These are phyloP conservation scores for Tetropium fuscum DNA, from an alignment of 2,888 invertebrate species.

Conservation along the genomic window DNA sequence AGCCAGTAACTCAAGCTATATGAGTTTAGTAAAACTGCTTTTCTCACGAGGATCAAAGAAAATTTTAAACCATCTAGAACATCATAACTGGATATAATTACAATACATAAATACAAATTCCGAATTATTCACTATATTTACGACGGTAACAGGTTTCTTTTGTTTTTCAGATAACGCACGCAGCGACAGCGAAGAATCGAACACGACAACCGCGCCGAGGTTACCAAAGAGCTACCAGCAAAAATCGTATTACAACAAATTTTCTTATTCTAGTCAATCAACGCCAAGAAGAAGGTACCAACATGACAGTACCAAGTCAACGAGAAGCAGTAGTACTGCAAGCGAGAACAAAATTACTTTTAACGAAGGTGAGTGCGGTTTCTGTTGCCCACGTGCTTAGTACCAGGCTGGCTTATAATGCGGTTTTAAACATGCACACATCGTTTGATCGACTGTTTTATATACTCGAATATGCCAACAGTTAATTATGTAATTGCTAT, in stretches of 20 bases:
- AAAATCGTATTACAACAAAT: slow-evolving; percentile 45
- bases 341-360: slow-evolving; percentile 69
- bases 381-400: not conserved
- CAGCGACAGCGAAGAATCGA: slow-evolving; percentile 64
- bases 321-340: slow-evolving; percentile 63
- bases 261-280: slow-evolving; percentile 63
- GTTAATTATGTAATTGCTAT: no score
- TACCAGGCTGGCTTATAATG: no score
- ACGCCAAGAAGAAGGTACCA: slow-evolving; percentile 61
- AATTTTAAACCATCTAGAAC: no score
- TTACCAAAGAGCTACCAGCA: slow-evolving; percentile 52
- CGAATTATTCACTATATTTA: not conserved
- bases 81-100: no score
- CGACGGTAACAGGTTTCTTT: not conserved
- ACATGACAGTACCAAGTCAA: slow-evolving; percentile 60
- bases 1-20: no score
- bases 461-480: no score
- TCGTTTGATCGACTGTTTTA: not conserved
- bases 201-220: slow-evolving; percentile 51
- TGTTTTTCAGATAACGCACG: slow-evolving; percentile 46
- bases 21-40: no score
- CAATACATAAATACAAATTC: no score
- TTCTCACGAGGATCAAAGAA: no score
- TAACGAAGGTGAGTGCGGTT: slow-evolving; percentile 65
- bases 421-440: no score